A percentile compares a stretch with the other conserved stretches of the same genome.
phyloP scores from a whole-genome alignment of 2,113 vertebrate genomes.

The Fulica atra region DNA sequence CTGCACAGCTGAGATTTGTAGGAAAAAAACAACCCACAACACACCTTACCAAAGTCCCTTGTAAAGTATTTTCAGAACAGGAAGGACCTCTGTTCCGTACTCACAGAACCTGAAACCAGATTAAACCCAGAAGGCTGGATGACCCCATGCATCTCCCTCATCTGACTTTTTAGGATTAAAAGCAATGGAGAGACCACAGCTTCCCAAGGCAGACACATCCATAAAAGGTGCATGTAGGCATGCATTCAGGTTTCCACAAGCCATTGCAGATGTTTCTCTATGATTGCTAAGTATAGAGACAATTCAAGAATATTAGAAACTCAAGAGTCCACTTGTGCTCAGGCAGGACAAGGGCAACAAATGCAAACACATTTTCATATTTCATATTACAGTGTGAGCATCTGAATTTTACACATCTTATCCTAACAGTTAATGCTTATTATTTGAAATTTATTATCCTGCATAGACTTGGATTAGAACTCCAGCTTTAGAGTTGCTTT shows the following conservation, averaged over 20 bases:
- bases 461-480: neutral
- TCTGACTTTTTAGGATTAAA: neutral
- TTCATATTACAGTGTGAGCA: neutral
- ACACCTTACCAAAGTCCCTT: neutral
- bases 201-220: neutral
- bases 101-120: neutral
- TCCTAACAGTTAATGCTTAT: neutral
- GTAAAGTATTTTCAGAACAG: neutral
- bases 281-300: neutral
- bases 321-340: neutral
- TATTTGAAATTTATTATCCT: neutral
- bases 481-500: neutral
- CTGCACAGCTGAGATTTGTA: neutral
- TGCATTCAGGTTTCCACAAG: neutral
- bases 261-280: neutral
- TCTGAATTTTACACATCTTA: neutral
- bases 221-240: neutral
- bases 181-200: neutral
- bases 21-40: neutral
- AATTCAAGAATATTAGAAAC: neutral
- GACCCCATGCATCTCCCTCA: neutral
- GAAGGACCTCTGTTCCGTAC: neutral
- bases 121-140: neutral
- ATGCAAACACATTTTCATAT: neutral
- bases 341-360: neutral